Evolutionary conservation across 2,797 vertebrate genomes (phyloP).

Genomic region (Cercopithecus mitis): DNA sequence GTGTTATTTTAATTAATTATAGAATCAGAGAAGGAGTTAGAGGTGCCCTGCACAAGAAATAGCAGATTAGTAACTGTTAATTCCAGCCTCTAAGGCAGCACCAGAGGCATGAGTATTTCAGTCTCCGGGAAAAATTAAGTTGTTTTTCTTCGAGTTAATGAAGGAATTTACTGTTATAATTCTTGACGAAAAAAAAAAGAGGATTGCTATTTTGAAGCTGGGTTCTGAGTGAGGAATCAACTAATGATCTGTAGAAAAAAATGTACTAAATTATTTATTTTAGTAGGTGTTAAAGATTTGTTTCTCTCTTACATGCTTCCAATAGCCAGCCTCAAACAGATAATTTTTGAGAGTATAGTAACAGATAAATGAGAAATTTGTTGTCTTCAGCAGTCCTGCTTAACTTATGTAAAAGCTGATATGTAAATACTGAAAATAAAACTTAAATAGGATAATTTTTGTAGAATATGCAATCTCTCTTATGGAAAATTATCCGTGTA

Average conservation of each 20-base stretch:
- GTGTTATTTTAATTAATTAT: slow-evolving; percentile 78
- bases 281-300: neutral
- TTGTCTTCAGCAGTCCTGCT: neutral
- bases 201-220: neutral
- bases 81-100: neutral
- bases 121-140: neutral
- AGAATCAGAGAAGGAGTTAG: slow-evolving; percentile 47
- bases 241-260: neutral
- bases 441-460: neutral
- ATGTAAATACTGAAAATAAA: slow-evolving; percentile 37
- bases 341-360: neutral
- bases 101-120: neutral
- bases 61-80: neutral
- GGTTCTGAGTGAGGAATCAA: neutral
- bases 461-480: neutral
- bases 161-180: neutral
- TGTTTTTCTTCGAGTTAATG: neutral
- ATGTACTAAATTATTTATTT: neutral
- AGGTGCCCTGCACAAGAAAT: slow-evolving; percentile 39
- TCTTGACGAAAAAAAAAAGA: neutral
- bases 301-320: neutral
- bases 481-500: slow-evolving; percentile 45
- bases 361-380: neutral
- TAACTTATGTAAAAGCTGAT: neutral
- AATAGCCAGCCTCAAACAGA: neutral